Conservation (phyloP, 2,797 vertebrate species). For the Danio choprae region DNA sequence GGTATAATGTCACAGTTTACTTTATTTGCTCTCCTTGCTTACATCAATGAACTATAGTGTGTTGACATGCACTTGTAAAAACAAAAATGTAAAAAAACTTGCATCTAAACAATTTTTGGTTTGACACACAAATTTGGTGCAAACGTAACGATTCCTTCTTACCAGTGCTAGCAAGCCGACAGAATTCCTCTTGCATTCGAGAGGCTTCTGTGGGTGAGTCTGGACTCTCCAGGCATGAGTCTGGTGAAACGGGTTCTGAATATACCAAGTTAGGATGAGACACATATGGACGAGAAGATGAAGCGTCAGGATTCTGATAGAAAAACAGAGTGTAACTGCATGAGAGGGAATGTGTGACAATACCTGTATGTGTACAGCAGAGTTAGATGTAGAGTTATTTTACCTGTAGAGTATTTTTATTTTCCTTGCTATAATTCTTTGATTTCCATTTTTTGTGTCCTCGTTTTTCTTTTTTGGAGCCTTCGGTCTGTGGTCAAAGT, state of each 20-base stretch:
- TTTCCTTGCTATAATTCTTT: conserved; percentile 85
- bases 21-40: no score
- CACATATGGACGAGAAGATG: conserved; percentile 86
- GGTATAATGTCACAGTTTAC: no score
- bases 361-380: conserved; percentile 54
- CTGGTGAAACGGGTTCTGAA: conserved; percentile 83
- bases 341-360: background rate
- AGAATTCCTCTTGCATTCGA: conserved; percentile 92
- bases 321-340: conserved; percentile 7
- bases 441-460: conserved; percentile 87
- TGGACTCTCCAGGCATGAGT: conserved; percentile 85
- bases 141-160: conserved; percentile 61
- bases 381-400: background rate
- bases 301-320: conserved; percentile 71
- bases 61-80: no score
- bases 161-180: conserved; percentile 90
- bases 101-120: no score
- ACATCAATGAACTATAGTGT: no score
- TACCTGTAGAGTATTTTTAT: conserved; percentile 89
- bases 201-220: conserved; percentile 89
- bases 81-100: no score
- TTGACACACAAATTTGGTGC: background rate
- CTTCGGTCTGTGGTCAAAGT: conserved; percentile 70
- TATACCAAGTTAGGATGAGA: conserved; percentile 94
- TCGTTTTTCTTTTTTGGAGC: conserved; percentile 94